Conservation (phyloP, 2,888 invertebrate species). For the Drosophila vallismaia region DNA sequence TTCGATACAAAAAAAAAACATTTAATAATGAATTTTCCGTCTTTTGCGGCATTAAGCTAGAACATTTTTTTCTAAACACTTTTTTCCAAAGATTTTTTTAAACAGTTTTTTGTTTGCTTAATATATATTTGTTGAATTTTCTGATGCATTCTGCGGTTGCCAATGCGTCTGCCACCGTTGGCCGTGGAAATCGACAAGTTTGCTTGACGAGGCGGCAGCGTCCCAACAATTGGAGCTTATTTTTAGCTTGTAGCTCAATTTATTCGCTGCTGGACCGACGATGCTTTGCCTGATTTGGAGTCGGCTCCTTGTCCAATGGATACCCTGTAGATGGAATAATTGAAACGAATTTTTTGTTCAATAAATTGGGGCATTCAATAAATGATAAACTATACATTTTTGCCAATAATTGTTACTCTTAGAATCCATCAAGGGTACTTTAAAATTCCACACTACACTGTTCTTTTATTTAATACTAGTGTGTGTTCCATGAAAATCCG, state of each 20-base stretch:
- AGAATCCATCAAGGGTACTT: constrained; percentile 15
- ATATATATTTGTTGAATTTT: constrained; percentile 18
- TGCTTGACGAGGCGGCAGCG: constrained; percentile 33
- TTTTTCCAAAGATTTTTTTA: constrained; percentile 15
- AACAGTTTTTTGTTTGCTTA: constrained; percentile 7
- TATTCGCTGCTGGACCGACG: constrained; percentile 6
- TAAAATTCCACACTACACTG: background rate
- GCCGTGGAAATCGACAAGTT: constrained; percentile 44
- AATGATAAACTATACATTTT: too few species aligned
- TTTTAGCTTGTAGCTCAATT: constrained; percentile 52
- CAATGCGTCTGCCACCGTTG: constrained; percentile 67
- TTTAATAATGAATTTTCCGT: constrained; percentile 58
- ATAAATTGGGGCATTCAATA: too few species aligned
- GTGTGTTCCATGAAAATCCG: constrained; percentile 39
- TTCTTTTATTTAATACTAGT: constrained; percentile 5
- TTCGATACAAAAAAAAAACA: constrained; percentile 41
- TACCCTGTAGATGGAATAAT: background rate
- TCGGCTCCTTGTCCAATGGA: background rate
- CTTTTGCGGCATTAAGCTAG: constrained; percentile 18
- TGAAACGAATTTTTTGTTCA: too few species aligned
- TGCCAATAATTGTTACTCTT: background rate
- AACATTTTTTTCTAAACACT: constrained; percentile 9
- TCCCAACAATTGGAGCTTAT: constrained; percentile 60
- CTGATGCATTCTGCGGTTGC: constrained; percentile 42
- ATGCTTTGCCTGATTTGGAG: too few species aligned